A percentile compares a stretch with the other conserved stretches of the same genome.
Evolutionary conservation across 2,113 vertebrate genomes (phyloP).

Genomic region (Stegostoma tigrinum): DNA sequence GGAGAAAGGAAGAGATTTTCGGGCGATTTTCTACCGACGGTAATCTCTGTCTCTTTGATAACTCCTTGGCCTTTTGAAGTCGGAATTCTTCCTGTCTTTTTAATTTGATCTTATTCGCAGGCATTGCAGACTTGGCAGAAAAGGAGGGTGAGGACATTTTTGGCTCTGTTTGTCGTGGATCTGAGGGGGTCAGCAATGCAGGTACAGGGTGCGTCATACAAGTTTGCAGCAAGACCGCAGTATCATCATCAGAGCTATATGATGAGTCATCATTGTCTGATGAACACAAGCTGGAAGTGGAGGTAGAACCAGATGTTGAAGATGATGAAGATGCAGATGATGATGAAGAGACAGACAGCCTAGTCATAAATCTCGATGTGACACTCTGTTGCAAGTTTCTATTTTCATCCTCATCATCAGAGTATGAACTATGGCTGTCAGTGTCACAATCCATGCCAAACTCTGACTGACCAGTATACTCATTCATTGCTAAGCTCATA

Average conservation of each 20-base stretch:
- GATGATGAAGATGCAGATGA: slow-evolving; percentile 90
- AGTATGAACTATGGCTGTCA: slow-evolving; percentile 85
- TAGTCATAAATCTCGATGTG: slow-evolving; percentile 77
- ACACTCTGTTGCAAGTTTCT: slow-evolving; percentile 60
- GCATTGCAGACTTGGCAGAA: slow-evolving; percentile 71
- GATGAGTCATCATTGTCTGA: slow-evolving; percentile 93
- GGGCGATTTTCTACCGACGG: slow-evolving; percentile 75
- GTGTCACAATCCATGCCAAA: slow-evolving; percentile 76
- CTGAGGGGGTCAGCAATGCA: slow-evolving; percentile 67
- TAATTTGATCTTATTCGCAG: slow-evolving; percentile 62
- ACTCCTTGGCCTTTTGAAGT: slow-evolving; percentile 64
- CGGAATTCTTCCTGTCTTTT: slow-evolving; percentile 71
- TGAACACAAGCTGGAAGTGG: slow-evolving; percentile 88
- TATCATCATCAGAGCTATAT: slow-evolving; percentile 85
- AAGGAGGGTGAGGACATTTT: slow-evolving; percentile 62
- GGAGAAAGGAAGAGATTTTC: slow-evolving; percentile 81
- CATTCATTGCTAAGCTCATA: slow-evolving; percentile 48
- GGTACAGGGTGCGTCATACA: slow-evolving; percentile 77
- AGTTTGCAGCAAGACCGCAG: slow-evolving; percentile 79
- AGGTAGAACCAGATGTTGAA: slow-evolving; percentile 84
- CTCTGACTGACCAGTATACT: slow-evolving; percentile 54
- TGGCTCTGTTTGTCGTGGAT: slow-evolving; percentile 61
- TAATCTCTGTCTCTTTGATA: slow-evolving; percentile 78
- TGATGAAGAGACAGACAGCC: slow-evolving; percentile 81
- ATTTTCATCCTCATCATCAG: slow-evolving; percentile 74